Conservation (phyloP, 2,888 invertebrate species). For the Phasia obesa region DNA sequence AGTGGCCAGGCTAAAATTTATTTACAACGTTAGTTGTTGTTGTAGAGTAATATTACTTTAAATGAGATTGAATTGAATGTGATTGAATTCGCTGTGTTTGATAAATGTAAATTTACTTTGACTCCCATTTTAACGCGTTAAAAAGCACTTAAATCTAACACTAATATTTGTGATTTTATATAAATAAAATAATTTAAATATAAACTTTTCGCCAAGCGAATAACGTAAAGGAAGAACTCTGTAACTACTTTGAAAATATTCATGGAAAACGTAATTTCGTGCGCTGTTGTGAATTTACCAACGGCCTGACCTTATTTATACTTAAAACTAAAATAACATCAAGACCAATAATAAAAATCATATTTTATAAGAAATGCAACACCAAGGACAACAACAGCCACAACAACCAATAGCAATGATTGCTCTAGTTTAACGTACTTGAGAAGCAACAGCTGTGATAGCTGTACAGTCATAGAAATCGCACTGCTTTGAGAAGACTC, state of each 20-base stretch:
- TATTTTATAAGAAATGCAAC: constrained; percentile 24
- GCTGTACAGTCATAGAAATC: constrained; percentile 7
- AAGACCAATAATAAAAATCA: constrained; percentile 9
- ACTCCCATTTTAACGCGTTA: too few relatives aligned
- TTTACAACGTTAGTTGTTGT: too few relatives aligned
- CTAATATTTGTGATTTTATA: too few relatives aligned
- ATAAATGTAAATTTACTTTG: too few relatives aligned
- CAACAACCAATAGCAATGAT: background rate
- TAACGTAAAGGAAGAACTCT: background rate
- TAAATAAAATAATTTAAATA: too few relatives aligned
- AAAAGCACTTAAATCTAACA: too few relatives aligned
- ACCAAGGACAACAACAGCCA: constrained; percentile 46
- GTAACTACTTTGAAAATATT: background rate
- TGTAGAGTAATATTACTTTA: too few relatives aligned
- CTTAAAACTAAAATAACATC: constrained; percentile 22
- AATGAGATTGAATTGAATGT: too few relatives aligned
- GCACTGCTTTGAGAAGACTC: constrained; percentile 31
- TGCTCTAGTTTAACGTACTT: constrained; percentile 23
- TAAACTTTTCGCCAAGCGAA: background rate
- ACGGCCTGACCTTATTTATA: background rate
- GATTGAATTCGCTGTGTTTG: too few relatives aligned
- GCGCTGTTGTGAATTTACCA: background rate
- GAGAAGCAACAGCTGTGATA: background rate
- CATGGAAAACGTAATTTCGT: background rate
- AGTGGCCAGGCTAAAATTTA: too few relatives aligned